Percentiles rank a stretch among this genome's conserved stretches.
Evolutionary conservation across 2,797 vertebrate genomes (phyloP).

Genomic region (Oryzias sinensis): DNA sequence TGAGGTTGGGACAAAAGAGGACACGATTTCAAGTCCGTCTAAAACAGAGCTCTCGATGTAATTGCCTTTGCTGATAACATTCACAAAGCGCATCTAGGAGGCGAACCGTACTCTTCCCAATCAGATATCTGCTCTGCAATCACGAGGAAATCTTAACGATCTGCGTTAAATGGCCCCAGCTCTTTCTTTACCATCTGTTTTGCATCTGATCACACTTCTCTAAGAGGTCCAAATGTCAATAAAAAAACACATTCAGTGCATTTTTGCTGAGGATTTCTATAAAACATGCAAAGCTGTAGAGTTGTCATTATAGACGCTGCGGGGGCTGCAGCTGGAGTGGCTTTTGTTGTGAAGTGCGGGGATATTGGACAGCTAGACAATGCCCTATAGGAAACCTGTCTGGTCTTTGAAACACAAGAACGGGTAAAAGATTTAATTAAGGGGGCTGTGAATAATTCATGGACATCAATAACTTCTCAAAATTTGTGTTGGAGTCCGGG

Average conservation of each 20-base stretch:
- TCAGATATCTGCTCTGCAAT: constrained; percentile 54
- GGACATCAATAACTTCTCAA: constrained; percentile 43
- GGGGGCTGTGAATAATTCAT: constrained; percentile 59
- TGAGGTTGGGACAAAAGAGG: constrained; percentile 36
- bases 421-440: constrained; percentile 47
- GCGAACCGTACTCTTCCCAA: constrained; percentile 36
- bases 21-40: constrained; percentile 41
- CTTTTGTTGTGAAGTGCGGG: constrained; percentile 13
- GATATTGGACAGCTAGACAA: constrained; percentile 34
- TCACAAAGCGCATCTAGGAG: constrained; percentile 23
- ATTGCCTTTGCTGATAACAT: constrained; percentile 57
- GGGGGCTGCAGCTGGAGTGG: not conserved
- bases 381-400: constrained; percentile 22
- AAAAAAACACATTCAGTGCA: constrained; percentile 39
- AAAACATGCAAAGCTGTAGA: constrained; percentile 7
- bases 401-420: constrained; percentile 30
- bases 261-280: not conserved
- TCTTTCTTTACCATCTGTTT: constrained; percentile 21
- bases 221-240: constrained; percentile 12
- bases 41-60: constrained; percentile 34
- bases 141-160: constrained; percentile 58
- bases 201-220: constrained; percentile 28
- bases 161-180: constrained; percentile 45
- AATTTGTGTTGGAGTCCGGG: constrained; percentile 40
- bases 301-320: constrained; percentile 2